phyloP scores from a whole-genome alignment of 2,113 vertebrate genomes.

The Dromiciops gliroides region DNA sequence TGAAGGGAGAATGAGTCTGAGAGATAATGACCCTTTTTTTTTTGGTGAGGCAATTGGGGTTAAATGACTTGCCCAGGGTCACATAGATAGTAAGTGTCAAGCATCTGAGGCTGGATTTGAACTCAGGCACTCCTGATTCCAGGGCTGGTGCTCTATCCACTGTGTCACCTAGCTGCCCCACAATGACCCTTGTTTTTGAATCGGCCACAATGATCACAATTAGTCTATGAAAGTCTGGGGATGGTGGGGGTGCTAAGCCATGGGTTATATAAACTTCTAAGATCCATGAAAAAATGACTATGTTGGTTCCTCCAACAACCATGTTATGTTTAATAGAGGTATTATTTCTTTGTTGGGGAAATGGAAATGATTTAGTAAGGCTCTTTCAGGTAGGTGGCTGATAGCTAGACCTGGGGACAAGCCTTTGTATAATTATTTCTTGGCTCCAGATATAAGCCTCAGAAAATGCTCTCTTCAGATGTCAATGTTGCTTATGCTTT shows the following conservation, averaged over 20 bases:
- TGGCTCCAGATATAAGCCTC: background rate
- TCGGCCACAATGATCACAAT: background rate
- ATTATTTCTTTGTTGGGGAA: background rate
- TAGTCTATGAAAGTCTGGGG: background rate
- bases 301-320: background rate
- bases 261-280: background rate
- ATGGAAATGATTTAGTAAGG: background rate
- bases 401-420: background rate
- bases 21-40: background rate
- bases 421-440: background rate
- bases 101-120: too few relatives aligned
- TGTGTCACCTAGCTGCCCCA: too few relatives aligned
- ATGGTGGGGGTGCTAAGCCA: background rate
- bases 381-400: background rate
- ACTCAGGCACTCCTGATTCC: too few relatives aligned
- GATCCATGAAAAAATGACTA: background rate
- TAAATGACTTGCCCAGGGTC: too few relatives aligned
- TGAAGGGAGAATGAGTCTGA: background rate
- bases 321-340: background rate
- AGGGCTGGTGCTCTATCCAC: too few relatives aligned
- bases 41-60: too few relatives aligned
- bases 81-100: too few relatives aligned
- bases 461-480: background rate
- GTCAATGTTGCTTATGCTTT: background rate
- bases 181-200: background rate